Evolutionary conservation across 1,140 invertebrate genomes (phyloP).

Genomic region (Bombus waltoni): DNA sequence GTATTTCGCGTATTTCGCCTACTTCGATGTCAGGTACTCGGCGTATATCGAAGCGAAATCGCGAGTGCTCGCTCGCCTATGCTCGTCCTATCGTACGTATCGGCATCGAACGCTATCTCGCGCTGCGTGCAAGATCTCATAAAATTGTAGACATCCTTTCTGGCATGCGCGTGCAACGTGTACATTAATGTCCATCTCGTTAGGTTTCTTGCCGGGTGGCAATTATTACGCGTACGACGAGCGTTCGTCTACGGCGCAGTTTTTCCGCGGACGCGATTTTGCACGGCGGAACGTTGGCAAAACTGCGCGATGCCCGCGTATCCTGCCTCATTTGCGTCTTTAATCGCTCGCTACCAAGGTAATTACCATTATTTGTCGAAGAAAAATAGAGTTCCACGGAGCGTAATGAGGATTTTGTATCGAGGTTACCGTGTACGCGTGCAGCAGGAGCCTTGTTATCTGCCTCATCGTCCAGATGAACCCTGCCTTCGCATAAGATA

Average conservation of each 20-base stretch:
- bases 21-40: not conserved
- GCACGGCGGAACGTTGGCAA: not conserved
- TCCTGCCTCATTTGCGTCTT: slow-evolving; percentile 44
- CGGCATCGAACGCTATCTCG: not conserved
- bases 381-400: not conserved
- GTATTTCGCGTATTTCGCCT: not conserved
- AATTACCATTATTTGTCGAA: slow-evolving; percentile 32
- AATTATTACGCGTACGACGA: slow-evolving; percentile 39
- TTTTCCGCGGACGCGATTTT: slow-evolving; percentile 33
- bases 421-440: not conserved
- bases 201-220: slow-evolving; percentile 71
- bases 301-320: not conserved
- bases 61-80: too few relatives aligned
- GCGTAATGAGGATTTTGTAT: slow-evolving; percentile 24
- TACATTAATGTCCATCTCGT: slow-evolving; percentile 66
- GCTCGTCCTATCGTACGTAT: not conserved
- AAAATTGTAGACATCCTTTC: slow-evolving; percentile 38
- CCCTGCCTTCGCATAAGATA: not conserved
- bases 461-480: not conserved
- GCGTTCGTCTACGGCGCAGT: slow-evolving; percentile 6
- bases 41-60: not conserved
- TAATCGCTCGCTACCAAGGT: slow-evolving; percentile 40
- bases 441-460: not conserved
- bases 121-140: slow-evolving; percentile 41
- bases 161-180: slow-evolving; percentile 19